Evolutionary conservation across 2,113 vertebrate genomes (phyloP).

Genomic region (Mormoops blainvillei): DNA sequence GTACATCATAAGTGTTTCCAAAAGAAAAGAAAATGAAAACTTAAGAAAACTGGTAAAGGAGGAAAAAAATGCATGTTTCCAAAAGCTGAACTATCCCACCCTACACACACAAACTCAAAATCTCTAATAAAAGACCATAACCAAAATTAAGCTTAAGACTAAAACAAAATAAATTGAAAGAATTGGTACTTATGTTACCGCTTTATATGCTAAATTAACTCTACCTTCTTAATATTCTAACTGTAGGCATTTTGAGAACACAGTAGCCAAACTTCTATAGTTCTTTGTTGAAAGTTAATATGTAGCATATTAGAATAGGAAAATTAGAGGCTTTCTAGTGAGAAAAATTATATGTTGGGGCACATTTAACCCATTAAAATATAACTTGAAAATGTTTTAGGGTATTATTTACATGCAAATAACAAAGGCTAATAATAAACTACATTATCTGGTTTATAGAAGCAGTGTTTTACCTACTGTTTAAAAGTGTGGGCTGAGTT

Average conservation of each 20-base stretch:
- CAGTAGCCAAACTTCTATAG: background rate
- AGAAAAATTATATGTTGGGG: background rate
- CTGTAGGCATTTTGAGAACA: background rate
- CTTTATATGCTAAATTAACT: background rate
- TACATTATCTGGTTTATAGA: background rate
- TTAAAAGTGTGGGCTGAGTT: background rate
- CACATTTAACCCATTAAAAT: background rate
- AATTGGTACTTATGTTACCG: background rate
- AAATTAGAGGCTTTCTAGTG: background rate
- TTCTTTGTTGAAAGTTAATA: slow-evolving; percentile 23
- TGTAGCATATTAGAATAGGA: background rate
- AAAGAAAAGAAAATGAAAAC: background rate
- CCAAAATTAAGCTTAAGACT: background rate
- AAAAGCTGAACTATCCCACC: background rate
- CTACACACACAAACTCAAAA: background rate
- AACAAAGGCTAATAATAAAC: background rate
- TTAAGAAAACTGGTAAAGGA: background rate
- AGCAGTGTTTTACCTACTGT: background rate
- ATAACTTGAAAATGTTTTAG: slow-evolving; percentile 3
- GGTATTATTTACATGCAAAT: background rate
- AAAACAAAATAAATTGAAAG: background rate
- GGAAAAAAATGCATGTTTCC: background rate
- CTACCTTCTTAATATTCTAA: background rate
- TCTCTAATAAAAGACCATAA: background rate
- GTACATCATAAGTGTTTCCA: background rate